Evolutionary conservation across 1,140 invertebrate species (phyloP), one percentile per base, ranked within the genome.

Genomic region (Hyles euphorbiae): DNA sequence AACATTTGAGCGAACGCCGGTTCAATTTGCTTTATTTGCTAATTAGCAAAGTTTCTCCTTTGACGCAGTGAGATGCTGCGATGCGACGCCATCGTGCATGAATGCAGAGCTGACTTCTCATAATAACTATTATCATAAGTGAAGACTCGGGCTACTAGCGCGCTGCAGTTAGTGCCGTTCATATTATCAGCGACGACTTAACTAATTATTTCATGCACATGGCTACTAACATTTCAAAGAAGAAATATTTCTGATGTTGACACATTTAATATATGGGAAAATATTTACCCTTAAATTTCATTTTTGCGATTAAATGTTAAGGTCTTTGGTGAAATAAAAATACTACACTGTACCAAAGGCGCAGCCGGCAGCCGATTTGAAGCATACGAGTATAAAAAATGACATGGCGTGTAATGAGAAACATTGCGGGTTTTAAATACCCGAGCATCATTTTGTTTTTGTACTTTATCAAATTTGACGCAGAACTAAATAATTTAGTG

Each of bases 1-100:
- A 65, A 68, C 71, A 68, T 72, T 68, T 60, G 57, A 61, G 55
- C 61, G 63, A 74, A 69, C 63, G 68, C 58, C 64, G 71, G 66
- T 77, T 72, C 70, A 74, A 72, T 76, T 72, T 66, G 68, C 65
- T 72, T 78, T 79, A 83, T 83, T 81, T 79, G 68, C 73, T 78
- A 81, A 80, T 81, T 81, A 78, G 67, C 66, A 70, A 78, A 81
- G 74, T 81, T 74, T 73, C 53, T 62, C 51, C 67, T 82, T 78
- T 76, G 79, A 74, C 65, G 63, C 22, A 58, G 36, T 50, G 50
- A 48, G 58, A 56, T 53, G 55, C 49, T 56, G 56, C 44, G 55
- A 55, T 53, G 48, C 11, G 32, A 12, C 34, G 47, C 50, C 34
- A 34, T 22, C 54, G 51, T 58, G 45, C 50, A 52, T 60, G 49